Percentiles rank a stretch among this genome's conserved stretches.
Conservation (phyloP, 2,888 invertebrate genomes). For the Tenthredo scrophulariae region DNA sequence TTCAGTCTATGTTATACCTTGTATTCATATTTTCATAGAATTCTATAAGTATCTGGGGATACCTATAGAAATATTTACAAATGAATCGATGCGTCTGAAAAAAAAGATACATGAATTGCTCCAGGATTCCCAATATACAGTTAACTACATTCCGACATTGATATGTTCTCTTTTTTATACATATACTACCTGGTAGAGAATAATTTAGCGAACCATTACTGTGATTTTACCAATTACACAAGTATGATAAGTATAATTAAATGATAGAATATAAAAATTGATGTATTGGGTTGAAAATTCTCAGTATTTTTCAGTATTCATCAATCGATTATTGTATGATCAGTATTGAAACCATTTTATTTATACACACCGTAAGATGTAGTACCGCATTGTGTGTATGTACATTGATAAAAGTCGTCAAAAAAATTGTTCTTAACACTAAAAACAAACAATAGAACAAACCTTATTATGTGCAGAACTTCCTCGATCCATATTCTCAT, state of each 20-base stretch:
- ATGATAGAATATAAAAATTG: not conserved
- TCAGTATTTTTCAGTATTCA: conserved; percentile 1
- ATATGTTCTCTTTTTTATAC: not conserved
- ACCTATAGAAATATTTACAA: not conserved
- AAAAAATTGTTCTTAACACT: no score
- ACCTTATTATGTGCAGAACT: no score
- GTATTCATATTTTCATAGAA: not conserved
- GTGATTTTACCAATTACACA: not conserved
- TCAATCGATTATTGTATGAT: not conserved
- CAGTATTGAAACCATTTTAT: not conserved
- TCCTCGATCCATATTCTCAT: no score
- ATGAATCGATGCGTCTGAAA: not conserved
- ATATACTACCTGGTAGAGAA: not conserved
- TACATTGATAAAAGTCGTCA: not conserved
- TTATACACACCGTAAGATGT: not conserved
- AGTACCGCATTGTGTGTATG: not conserved
- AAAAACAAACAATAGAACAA: no score
- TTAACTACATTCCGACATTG: not conserved
- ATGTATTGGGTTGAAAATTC: not conserved
- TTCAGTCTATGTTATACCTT: not conserved
- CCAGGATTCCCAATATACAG: not conserved
- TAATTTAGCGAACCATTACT: not conserved
- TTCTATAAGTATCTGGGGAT: not conserved
- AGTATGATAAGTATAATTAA: not conserved
- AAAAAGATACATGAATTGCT: not conserved